Percentiles rank a stretch among this genome's conserved stretches.
Evolutionary conservation across 1,140 invertebrate genomes (phyloP).

Genomic region (Alviniconcha marisindica): DNA sequence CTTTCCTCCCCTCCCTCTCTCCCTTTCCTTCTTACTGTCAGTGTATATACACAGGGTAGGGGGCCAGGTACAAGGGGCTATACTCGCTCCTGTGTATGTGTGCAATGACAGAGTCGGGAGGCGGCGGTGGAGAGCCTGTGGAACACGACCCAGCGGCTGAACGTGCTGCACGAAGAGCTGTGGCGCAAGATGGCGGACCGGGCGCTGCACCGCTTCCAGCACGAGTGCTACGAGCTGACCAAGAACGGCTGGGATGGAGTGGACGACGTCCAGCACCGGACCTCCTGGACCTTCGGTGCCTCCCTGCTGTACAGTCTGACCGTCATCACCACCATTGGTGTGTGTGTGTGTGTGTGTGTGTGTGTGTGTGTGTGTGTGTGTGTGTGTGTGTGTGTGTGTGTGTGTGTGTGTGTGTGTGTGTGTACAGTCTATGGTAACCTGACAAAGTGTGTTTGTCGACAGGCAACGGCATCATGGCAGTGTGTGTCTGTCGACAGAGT

Average conservation of each 20-base stretch:
- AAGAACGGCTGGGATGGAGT: not conserved
- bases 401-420: no score
- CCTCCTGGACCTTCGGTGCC: not conserved
- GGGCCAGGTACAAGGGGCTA: not conserved
- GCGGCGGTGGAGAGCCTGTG: not conserved
- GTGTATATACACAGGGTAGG: not conserved
- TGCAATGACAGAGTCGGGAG: not conserved
- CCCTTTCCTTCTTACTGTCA: not conserved
- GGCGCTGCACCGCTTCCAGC: not conserved
- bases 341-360: no score
- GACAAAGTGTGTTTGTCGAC: no score
- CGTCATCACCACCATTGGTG: conserved; percentile 23
- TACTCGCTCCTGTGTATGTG: no score
- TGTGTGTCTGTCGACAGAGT: no score
- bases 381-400: no score
- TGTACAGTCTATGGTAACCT: no score
- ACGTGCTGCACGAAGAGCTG: not conserved
- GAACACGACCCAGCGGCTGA: conserved; percentile 5
- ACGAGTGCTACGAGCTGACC: not conserved
- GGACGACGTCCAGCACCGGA: not conserved
- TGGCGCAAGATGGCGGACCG: not conserved
- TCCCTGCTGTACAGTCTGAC: conserved; percentile 6
- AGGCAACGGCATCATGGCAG: no score
- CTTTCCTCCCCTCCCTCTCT: not conserved
- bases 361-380: no score